Conservation (phyloP, 2,888 invertebrate genomes). For the Agrilus mali region DNA sequence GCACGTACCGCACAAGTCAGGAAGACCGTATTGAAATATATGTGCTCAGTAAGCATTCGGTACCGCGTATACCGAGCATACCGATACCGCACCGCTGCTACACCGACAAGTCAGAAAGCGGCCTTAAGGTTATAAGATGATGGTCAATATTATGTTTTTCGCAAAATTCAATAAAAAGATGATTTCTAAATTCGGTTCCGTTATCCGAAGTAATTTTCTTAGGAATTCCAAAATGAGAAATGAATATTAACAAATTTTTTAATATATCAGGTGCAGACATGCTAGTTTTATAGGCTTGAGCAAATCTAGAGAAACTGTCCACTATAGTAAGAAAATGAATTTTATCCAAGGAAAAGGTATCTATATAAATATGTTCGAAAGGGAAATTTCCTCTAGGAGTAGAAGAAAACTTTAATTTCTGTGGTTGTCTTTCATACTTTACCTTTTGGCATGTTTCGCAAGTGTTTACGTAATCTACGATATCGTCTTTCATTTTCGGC, state of each 20-base stretch:
- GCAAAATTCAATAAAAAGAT: constrained; percentile 1
- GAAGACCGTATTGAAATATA: too few relatives aligned
- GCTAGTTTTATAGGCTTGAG: constrained; percentile 8
- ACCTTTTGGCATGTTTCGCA: constrained; percentile 8
- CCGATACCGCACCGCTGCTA: too few relatives aligned
- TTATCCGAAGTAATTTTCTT: constrained; percentile 13
- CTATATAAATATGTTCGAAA: constrained; percentile 10
- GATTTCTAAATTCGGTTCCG: constrained; percentile 13
- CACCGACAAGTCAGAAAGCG: too few relatives aligned
- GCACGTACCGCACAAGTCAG: too few relatives aligned
- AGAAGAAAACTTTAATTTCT: constrained; percentile 6
- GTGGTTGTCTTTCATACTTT: constrained; percentile 14
- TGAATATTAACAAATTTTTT: constrained; percentile 11
- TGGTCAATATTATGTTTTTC: too few relatives aligned
- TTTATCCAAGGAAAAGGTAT: constrained; percentile 6
- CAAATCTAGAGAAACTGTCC: constrained; percentile 15
- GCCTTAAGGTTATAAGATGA: too few relatives aligned
- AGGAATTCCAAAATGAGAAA: constrained; percentile 11
- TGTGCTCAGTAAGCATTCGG: too few relatives aligned
- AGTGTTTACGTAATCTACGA: constrained; percentile 5
- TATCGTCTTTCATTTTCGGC: constrained; percentile 3
- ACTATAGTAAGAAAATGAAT: constrained; percentile 13
- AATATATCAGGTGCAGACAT: constrained; percentile 8
- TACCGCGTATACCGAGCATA: too few relatives aligned
- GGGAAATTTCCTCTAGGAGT: constrained; percentile 9